Conservation (phyloP, 2,797 vertebrate species). For the Mormyrops attenuatus region DNA sequence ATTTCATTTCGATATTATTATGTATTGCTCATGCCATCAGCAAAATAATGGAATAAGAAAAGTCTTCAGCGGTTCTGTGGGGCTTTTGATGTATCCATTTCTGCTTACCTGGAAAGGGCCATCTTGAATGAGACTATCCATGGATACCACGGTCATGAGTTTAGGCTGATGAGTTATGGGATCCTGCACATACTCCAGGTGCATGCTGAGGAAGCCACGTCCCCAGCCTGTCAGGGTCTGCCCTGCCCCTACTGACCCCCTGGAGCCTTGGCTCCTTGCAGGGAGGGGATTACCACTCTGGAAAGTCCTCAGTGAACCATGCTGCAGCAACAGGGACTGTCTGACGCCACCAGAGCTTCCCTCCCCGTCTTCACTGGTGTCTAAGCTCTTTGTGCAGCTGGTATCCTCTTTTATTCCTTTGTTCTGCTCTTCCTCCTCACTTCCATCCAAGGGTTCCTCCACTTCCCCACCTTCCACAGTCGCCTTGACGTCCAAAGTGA, state of each 20-base stretch:
- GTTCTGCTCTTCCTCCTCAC: conserved; percentile 15
- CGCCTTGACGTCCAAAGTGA: conserved; percentile 39
- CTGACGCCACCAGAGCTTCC: neutral
- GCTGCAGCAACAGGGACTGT: neutral
- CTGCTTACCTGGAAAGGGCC: conserved; percentile 43
- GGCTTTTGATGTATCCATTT: neutral
- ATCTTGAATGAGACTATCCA: conserved; percentile 47
- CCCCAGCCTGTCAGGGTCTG: conserved; percentile 45
- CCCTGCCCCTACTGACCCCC: neutral
- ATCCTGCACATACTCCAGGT: conserved; percentile 48
- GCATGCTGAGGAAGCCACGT: conserved; percentile 50
- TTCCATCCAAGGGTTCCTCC: conserved; percentile 1
- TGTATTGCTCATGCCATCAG: neutral
- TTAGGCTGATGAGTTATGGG: conserved; percentile 41
- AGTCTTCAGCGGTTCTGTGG: neutral
- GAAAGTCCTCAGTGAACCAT: conserved; percentile 1
- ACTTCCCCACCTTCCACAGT: neutral
- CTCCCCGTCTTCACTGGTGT: conserved; percentile 19
- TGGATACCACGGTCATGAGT: conserved; percentile 48
- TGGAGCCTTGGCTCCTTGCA: accelerated
- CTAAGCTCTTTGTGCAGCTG: conserved; percentile 32
- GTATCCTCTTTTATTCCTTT: conserved; percentile 27
- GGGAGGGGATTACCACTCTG: conserved; percentile 21
- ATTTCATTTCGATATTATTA: neutral
- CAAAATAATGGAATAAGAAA: neutral